A percentile compares a stretch with the other conserved stretches of the same genome.
These are phyloP conservation scores for Rhagium mordax DNA, from an alignment of 2,888 invertebrate species.

Conservation along the genomic window DNA sequence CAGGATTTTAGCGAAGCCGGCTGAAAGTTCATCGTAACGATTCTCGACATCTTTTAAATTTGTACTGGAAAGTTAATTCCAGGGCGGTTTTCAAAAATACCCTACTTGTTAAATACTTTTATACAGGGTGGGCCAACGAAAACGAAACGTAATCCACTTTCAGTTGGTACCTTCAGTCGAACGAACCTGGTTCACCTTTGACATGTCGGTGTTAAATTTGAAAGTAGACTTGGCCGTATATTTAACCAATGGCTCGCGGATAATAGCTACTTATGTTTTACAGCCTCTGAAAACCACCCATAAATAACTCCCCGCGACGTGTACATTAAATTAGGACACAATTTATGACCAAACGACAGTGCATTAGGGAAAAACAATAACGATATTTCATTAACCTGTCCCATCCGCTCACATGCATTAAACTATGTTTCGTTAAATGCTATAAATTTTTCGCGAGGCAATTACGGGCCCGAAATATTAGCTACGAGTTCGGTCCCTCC, in stretches of 20 bases:
- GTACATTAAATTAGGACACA: constrained; percentile 67
- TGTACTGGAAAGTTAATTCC: too few species aligned
- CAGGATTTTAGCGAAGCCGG: neutral
- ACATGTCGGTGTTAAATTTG: constrained; percentile 33
- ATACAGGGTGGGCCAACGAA: too few species aligned
- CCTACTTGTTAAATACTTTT: too few species aligned
- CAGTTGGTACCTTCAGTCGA: too few species aligned
- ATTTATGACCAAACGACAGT: constrained; percentile 63
- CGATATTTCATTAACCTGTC: constrained; percentile 48
- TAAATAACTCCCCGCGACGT: constrained; percentile 65
- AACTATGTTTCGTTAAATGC: constrained; percentile 5
- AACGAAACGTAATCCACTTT: too few species aligned
- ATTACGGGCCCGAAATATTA: neutral
- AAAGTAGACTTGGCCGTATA: constrained; percentile 32
- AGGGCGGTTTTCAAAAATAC: too few species aligned
- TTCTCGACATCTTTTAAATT: neutral
- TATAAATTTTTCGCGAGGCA: neutral
- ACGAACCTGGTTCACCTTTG: constrained; percentile 33
- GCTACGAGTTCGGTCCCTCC: neutral
- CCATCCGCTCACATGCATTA: constrained; percentile 17
- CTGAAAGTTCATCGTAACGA: neutral
- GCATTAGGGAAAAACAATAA: constrained; percentile 62
- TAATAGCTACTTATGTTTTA: constrained; percentile 68
- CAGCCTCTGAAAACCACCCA: constrained; percentile 64
- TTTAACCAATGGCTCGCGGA: constrained; percentile 48